Conservation (phyloP, 1,140 invertebrate genomes). For the Ceratoteleas bidentatus region DNA sequence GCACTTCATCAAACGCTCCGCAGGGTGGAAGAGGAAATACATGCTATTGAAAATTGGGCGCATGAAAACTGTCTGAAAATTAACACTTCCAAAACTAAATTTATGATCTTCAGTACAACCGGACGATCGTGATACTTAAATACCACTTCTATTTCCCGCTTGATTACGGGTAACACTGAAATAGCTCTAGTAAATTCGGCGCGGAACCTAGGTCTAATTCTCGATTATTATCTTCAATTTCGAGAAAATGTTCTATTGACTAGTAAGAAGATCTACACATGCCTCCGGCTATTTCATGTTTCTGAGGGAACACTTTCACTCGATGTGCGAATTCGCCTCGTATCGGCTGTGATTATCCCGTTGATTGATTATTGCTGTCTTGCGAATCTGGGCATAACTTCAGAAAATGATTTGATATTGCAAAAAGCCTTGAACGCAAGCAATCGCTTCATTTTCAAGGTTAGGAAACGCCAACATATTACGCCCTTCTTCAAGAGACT, state of each 20-base stretch:
- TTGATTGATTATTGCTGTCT: conserved; percentile 7
- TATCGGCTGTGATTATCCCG: not conserved
- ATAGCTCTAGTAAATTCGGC: too few relatives aligned
- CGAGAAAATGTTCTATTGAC: too few relatives aligned
- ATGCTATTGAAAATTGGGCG: not conserved
- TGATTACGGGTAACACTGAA: too few relatives aligned
- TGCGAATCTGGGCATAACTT: not conserved
- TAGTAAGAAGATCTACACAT: not conserved
- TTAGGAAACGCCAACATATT: not conserved
- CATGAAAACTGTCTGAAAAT: not conserved
- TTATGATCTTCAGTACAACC: too few relatives aligned
- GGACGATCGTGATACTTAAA: too few relatives aligned
- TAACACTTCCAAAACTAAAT: not conserved
- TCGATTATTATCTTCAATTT: too few relatives aligned
- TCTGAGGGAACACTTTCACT: not conserved
- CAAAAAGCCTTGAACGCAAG: conserved; percentile 1
- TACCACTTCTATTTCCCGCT: too few relatives aligned
- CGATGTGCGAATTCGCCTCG: not conserved
- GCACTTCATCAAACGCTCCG: not conserved
- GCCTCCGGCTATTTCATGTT: not conserved
- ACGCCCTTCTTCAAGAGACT: not conserved
- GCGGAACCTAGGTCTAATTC: too few relatives aligned
- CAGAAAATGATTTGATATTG: not conserved
- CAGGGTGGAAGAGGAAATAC: not conserved
- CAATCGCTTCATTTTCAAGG: not conserved